Conservation (phyloP, 2,797 vertebrate species). For the Micropoecilia bifurca region DNA sequence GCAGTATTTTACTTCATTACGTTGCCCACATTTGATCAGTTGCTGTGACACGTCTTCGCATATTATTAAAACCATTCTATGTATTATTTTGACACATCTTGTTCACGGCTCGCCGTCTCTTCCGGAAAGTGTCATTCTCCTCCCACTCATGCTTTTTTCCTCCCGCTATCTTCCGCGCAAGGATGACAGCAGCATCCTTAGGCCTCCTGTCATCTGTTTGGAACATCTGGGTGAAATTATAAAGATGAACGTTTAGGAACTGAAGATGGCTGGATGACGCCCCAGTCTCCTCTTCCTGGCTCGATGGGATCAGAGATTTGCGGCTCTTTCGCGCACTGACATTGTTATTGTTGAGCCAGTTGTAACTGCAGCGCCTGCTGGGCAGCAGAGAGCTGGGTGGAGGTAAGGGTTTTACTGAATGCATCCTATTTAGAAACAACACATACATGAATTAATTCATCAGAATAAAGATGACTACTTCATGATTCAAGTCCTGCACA, state of each 20-base stretch:
- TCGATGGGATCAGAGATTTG: background rate
- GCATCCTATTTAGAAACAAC: background rate
- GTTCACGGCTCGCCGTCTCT: constrained; percentile 36
- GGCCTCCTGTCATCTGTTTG: background rate
- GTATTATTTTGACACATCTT: constrained; percentile 13
- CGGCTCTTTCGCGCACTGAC: constrained; percentile 5
- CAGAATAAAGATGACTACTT: background rate
- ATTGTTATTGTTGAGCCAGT: background rate
- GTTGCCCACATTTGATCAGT: background rate
- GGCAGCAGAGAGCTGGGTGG: constrained; percentile 10
- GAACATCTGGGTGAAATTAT: background rate
- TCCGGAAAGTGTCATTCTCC: constrained; percentile 54
- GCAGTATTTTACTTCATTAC: background rate
- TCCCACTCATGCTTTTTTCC: background rate
- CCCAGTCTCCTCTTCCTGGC: background rate
- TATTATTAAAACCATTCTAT: background rate
- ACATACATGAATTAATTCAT: background rate
- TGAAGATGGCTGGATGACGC: constrained; percentile 3
- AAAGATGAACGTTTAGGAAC: constrained; percentile 4
- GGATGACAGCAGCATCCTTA: constrained; percentile 19
- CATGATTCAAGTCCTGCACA: background rate
- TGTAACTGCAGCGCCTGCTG: background rate
- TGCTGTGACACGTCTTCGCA: background rate
- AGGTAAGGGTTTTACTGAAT: constrained; percentile 42
- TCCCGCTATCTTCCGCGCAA: background rate